Evolutionary conservation across 92 coral and sea anemone genomes (phyloP), one percentile per base, ranked within the genome.

Genomic region (Parazoanthus darwini): DNA sequence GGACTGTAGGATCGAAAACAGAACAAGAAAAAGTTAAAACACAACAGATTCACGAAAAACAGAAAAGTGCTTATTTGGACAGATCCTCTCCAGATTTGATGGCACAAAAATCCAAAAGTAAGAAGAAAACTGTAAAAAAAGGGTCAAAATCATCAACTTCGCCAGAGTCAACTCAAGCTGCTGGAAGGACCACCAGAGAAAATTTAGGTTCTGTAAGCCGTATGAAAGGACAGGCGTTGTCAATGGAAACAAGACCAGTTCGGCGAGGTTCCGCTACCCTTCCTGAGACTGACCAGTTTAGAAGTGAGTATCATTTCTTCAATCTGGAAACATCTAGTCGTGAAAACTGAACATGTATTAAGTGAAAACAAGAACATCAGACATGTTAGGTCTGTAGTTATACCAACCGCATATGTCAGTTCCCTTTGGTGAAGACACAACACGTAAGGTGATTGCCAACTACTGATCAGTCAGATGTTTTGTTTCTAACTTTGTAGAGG

Each of bases 121-220:
- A 67, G 33, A 59, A 65, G 48, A 39, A 78, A n/a, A 37, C 6
- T 80, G 43, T 2, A 68, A 59, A n/a, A 65, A 76, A 50, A 16
- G 81, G 38, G 11, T 86, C 89, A 77, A 79, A 15, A 39, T 76
- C 42, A 15, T 86, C 72, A 9, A 36, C 71, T 72, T 42, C 87
- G 13, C 58, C 58, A 2, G 43, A 67, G 20, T 23, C 33, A 38
- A 66, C 37, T 44, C 38, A 39, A 39, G 15, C 77, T 67, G n/a
- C 22, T 6, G 13, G 38, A 65, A 43, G 14, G 43, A n/a, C 22
- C 35, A 13, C 74, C 3, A 58, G 54, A 23, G 86, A 70, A 29
- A 22, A 4, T 33, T 63, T 26, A 67, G 56, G 29, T 25, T 36
- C 13, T 63, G 6, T 33, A 42, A 20, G 33, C 43, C 38, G 48